phyloP scores from a whole-genome alignment of 2,888 invertebrate genomes.

The Ophioninae sp. region DNA sequence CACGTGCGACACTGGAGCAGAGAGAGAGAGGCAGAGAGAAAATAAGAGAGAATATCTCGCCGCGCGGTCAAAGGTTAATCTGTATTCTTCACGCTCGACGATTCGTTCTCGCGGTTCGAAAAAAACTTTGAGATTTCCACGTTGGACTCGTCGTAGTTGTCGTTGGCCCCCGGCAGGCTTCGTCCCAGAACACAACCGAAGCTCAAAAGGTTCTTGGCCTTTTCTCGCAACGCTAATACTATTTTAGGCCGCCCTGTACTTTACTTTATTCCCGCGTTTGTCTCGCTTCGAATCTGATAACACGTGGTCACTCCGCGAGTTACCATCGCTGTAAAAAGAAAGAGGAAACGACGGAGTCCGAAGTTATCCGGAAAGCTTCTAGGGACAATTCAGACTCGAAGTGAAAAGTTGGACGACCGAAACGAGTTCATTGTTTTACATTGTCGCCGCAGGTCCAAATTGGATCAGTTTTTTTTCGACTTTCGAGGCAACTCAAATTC shows the following conservation, averaged over 20 bases:
- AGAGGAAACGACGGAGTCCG: neutral
- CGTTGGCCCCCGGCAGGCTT: conserved; percentile 15
- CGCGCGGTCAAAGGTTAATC: conserved; percentile 72
- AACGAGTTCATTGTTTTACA: neutral
- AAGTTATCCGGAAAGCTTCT: conserved; percentile 20
- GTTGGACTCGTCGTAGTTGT: conserved; percentile 18
- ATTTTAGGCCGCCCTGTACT: conserved; percentile 40
- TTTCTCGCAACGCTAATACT: conserved; percentile 49
- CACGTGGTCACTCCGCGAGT: conserved; percentile 58
- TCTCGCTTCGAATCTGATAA: conserved; percentile 62
- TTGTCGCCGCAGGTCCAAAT: neutral
- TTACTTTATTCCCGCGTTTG: conserved; percentile 42
- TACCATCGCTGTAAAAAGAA: conserved; percentile 16
- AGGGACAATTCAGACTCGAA: conserved; percentile 20
- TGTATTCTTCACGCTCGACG: conserved; percentile 72
- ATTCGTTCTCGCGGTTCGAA: conserved; percentile 60
- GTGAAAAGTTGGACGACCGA: conserved; percentile 10
- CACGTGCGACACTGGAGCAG: conserved; percentile 7
- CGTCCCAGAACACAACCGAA: neutral
- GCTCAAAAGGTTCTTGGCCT: conserved; percentile 48
- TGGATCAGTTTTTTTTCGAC: neutral
- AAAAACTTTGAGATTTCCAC: conserved; percentile 64
- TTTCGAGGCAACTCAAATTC: neutral
- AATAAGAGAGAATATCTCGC: conserved; percentile 47
- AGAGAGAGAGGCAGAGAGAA: conserved; percentile 31